Evolutionary conservation across 2,888 invertebrate genomes (phyloP), one percentile per base, ranked within the genome.

Genomic region (Nebria brevicollis): DNA sequence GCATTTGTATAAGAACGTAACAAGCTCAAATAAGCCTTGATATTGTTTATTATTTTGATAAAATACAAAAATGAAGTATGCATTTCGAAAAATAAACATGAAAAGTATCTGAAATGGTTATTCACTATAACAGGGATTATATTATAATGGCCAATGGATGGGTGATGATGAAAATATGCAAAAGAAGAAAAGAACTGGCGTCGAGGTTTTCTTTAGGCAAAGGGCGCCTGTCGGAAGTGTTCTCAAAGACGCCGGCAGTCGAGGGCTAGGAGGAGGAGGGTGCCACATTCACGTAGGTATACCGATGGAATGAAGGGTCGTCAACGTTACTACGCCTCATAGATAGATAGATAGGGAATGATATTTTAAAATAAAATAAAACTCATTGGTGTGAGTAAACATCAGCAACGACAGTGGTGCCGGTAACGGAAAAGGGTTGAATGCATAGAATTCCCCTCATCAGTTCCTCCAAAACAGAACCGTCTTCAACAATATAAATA

Each of bases 351-450:
- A 83, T 83, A 83, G 82, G 82, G 85, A 83, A 84, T 85, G 86
- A 86, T 86, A 86, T 86, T 86, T 86, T 86, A 86, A 86, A 86
- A 86, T 85, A 86, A 87, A 86, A 87, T 86, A 87, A 87, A 87
- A 86, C 85, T 84, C 86, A 83, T 82, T 83, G 85, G 85, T 85
- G 85, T 84, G 86, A 85, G 86, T 85, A 85, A 86, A 86, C 86
- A 86, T 75, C 79, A 81, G 83, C 76, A 43, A 77, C 83, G 79
- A 82, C 81, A 79, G 82, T 82, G 72, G 82, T 82, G 72, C 75
- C 77, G 78, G 54, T 54, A 64, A 11, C 20, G 43, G 20, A 54
- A 42, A 81, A 76, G 81, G 81, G 81, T 81, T 81, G 72, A 81
- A 76, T 70, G 34, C 25, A 76, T 34, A 54, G 6, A 43, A 8